Percentiles rank a stretch among this genome's conserved stretches.
phyloP scores from a whole-genome alignment of 2,113 vertebrate species.

The Crypturellus undulatus region DNA sequence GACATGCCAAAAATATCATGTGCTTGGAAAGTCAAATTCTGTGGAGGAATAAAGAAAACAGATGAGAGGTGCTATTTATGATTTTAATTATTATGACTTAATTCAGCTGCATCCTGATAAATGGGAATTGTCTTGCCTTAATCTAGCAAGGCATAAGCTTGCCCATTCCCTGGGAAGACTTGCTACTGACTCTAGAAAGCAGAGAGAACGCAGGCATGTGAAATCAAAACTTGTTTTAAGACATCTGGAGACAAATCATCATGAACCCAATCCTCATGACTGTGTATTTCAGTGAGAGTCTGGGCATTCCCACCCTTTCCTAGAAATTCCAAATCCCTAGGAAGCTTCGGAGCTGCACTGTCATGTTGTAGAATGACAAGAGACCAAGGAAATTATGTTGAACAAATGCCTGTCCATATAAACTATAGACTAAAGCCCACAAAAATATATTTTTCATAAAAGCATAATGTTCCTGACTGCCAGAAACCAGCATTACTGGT shows the following conservation, averaged over 20 bases:
- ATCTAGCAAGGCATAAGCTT: not conserved
- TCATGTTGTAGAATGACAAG: not conserved
- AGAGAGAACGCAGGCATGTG: not conserved
- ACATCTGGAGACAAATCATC: not conserved
- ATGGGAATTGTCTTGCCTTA: not conserved
- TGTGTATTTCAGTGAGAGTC: not conserved
- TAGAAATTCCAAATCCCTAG: not conserved
- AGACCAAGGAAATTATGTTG: conserved; percentile 8
- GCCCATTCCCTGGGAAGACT: not conserved
- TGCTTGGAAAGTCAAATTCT: not conserved
- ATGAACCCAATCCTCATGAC: not conserved
- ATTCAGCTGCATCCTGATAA: fast-evolving
- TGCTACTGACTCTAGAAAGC: fast-evolving
- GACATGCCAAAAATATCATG: not conserved
- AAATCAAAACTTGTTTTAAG: not conserved
- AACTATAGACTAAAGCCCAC: conserved; percentile 47
- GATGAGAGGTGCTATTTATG: not conserved
- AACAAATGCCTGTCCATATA: not conserved
- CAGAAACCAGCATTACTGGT: not conserved
- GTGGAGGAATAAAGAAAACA: not conserved
- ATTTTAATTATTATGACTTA: not conserved
- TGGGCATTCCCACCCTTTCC: not conserved
- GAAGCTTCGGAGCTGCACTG: not conserved
- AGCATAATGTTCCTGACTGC: not conserved
- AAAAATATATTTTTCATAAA: conserved; percentile 17